phyloP scores from a whole-genome alignment of 2,888 invertebrate species.

The Heliconius aoede region DNA sequence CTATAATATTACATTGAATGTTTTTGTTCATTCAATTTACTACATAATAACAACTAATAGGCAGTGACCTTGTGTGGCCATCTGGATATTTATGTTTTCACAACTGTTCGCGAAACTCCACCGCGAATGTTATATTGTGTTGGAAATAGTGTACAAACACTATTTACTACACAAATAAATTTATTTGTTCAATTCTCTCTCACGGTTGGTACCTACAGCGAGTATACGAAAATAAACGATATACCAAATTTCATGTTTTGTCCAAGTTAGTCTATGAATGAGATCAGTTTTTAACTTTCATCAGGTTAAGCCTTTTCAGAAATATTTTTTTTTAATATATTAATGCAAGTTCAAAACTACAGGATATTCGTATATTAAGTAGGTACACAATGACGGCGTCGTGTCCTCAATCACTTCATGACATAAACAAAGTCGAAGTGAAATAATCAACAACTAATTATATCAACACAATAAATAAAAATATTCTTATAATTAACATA shows the following conservation, averaged over 20 bases:
- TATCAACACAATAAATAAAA: not conserved
- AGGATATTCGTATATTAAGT: not conserved
- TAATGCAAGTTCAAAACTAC: too few relatives aligned
- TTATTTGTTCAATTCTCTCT: constrained; percentile 1
- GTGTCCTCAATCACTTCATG: not conserved
- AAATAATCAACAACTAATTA: not conserved
- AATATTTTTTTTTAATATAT: too few relatives aligned
- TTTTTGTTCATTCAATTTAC: constrained; percentile 15
- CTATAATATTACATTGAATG: too few relatives aligned
- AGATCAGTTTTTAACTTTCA: too few relatives aligned
- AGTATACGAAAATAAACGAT: not conserved
- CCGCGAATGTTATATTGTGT: not conserved
- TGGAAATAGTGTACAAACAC: constrained; percentile 10
- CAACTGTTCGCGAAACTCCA: constrained; percentile 15
- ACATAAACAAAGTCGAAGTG: not conserved
- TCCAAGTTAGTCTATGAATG: not conserved
- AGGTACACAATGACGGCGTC: not conserved
- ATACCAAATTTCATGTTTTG: not conserved
- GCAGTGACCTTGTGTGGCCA: constrained; percentile 22
- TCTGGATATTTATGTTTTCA: constrained; percentile 19
- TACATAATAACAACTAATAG: constrained; percentile 8
- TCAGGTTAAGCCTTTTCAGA: too few relatives aligned
- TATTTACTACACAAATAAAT: constrained; percentile 16
- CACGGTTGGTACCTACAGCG: not conserved
- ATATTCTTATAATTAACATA: not conserved